Conservation (phyloP, 2,797 vertebrate genomes). For the Schizothorax lantsangensis region DNA sequence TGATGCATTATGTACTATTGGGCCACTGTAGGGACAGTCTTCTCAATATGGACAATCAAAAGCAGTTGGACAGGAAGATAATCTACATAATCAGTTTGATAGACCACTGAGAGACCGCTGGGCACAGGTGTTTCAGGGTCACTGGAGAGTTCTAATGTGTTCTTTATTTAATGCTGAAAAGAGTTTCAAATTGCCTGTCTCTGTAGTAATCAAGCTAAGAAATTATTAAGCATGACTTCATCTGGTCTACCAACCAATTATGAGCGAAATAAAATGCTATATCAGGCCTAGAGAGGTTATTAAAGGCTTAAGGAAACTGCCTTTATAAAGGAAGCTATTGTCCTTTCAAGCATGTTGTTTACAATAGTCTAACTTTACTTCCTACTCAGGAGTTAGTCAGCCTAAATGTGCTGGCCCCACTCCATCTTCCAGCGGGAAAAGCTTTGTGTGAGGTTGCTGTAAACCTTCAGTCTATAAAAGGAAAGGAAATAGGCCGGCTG, state of each 20-base stretch:
- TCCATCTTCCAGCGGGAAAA: not conserved
- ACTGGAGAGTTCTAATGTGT: not conserved
- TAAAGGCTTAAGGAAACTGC: constrained; percentile 9
- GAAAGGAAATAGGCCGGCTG: constrained; percentile 65
- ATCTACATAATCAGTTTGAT: not conserved
- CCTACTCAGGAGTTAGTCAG: constrained; percentile 49
- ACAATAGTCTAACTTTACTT: constrained; percentile 25
- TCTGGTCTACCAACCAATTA: not conserved
- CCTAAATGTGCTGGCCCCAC: constrained; percentile 22
- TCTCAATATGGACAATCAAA: not conserved
- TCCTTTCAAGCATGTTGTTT: constrained; percentile 41
- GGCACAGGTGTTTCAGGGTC: not conserved
- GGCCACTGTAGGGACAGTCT: not conserved
- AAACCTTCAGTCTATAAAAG: constrained; percentile 69
- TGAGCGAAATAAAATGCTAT: not conserved
- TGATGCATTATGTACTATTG: not conserved
- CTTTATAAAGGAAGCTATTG: constrained; percentile 5
- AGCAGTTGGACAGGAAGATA: constrained; percentile 9
- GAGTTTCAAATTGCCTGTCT: constrained; percentile 5
- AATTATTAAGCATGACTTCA: not conserved
- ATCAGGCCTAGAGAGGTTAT: not conserved
- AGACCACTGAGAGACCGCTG: not conserved
- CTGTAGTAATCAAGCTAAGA: not conserved
- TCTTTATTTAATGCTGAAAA: constrained; percentile 9
- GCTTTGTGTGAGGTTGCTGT: constrained; percentile 19